Percentiles rank a stretch among this genome's conserved stretches.
Evolutionary conservation across 2,888 invertebrate species (phyloP).

Genomic region (Campoplex nolae): DNA sequence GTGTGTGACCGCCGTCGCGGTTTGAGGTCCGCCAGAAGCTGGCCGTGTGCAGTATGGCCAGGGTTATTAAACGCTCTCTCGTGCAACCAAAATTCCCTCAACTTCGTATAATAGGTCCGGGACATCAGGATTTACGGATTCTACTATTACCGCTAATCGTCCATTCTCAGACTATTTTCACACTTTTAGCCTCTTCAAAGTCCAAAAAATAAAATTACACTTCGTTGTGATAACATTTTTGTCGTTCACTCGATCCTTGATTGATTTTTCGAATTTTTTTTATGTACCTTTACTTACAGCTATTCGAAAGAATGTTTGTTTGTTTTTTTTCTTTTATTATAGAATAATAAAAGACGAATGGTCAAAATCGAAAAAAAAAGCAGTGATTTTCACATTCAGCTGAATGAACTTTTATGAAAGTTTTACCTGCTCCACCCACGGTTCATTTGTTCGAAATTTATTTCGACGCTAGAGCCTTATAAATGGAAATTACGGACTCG

Average conservation of each 20-base stretch:
- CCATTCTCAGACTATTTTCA: slow-evolving; percentile 12
- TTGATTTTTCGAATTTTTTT: background rate
- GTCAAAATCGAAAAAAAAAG: background rate
- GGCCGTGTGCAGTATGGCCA: slow-evolving; percentile 72
- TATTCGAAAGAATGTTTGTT: background rate
- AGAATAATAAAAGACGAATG: background rate
- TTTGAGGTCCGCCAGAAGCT: slow-evolving; percentile 82
- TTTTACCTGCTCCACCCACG: background rate
- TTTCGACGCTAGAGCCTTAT: background rate
- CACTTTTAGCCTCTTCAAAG: background rate
- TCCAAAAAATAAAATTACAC: background rate
- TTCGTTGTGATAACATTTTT: background rate
- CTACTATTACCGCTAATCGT: slow-evolving; percentile 11
- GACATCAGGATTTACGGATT: slow-evolving; percentile 25
- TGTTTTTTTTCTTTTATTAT: too few species aligned
- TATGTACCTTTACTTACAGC: background rate
- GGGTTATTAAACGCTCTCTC: slow-evolving; percentile 82
- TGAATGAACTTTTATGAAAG: background rate
- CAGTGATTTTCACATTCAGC: background rate
- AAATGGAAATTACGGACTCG: background rate
- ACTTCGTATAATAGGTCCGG: slow-evolving; percentile 44
- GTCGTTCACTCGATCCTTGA: background rate
- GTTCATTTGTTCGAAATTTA: background rate
- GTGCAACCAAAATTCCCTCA: slow-evolving; percentile 67
- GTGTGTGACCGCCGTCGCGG: slow-evolving; percentile 80